Evolutionary conservation across 2,797 vertebrate genomes (phyloP), one percentile per base, ranked within the genome.

Genomic region (Rhyacichthys aspro): DNA sequence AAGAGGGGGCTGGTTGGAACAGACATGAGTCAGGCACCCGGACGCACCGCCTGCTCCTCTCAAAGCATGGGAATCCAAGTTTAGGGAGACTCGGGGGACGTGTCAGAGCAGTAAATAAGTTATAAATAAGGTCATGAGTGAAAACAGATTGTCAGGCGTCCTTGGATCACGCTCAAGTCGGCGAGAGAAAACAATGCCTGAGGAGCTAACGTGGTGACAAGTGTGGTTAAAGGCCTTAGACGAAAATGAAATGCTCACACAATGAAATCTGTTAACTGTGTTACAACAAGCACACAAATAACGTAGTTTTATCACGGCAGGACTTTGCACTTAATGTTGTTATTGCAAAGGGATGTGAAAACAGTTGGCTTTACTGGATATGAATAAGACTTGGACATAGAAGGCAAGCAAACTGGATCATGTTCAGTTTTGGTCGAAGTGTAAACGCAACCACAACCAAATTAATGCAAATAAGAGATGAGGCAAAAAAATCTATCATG

Each of bases 91-190:
- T 86, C 76, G 60, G 38, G 83, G 75, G 78, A 88, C 75, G 78
- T 69, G 58, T 71, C 59, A 78, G 74, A 67, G 76, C 43, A 79
- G 81, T 79, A 86, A 89, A 91, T 89, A 81, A 84, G 81, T 84
- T 86, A 77, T 80, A 86, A 88, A 88, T 88, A 86, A 74, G 76
- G 70, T 76, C 65, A 82, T 83, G 82, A 88, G 71, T 80, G 75
- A 77, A 84, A 83, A 82, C 81, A 83, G 73, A 71, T 63, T 60
- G 70, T 76, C 59, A 70, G 72, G 83, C 61, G 72, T 76, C 67
- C 64, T 76, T 72, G 54, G 68, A 74, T 67, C 23, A 48, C 48
- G 41, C 48, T 62, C 70, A 55, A 37, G 42, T 55, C 43, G 56
- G 41, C 28, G 53, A 67, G 47, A 63, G 47, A 72, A 75, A 64